phyloP scores from a whole-genome alignment of 2,797 vertebrate species.

The Podargus strigoides region DNA sequence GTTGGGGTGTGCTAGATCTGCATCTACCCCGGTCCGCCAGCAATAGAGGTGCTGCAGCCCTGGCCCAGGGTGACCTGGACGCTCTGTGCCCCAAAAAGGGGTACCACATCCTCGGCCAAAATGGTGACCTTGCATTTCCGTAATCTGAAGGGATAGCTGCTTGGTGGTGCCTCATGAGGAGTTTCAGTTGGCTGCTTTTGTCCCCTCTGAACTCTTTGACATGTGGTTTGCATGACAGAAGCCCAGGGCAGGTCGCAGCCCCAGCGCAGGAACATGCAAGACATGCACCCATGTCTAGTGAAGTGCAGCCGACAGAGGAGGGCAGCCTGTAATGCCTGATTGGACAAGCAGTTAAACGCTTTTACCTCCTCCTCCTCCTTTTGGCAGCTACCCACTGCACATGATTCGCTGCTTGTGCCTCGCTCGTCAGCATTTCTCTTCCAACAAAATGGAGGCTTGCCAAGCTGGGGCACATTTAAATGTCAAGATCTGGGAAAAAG shows the following conservation, averaged over 20 bases:
- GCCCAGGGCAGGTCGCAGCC: neutral
- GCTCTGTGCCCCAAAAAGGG: neutral
- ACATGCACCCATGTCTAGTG: neutral
- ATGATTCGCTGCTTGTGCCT: neutral
- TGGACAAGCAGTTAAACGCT: neutral
- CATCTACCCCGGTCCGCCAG: neutral
- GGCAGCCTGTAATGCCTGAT: neutral
- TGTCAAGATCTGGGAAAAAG: neutral
- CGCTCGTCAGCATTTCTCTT: neutral
- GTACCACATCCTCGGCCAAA: rapidly evolving
- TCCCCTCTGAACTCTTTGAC: neutral
- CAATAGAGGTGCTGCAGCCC: neutral
- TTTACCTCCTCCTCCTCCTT: neutral
- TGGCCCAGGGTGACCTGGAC: neutral
- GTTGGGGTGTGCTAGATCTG: neutral
- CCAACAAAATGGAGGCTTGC: neutral
- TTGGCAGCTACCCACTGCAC: rapidly evolving
- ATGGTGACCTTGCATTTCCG: rapidly evolving
- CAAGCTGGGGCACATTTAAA: neutral
- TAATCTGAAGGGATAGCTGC: neutral
- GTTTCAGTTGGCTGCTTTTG: neutral
- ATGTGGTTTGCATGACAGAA: neutral
- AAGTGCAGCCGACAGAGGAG: neutral
- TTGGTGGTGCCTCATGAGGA: neutral
- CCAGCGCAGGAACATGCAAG: rapidly evolving